A percentile compares a stretch with the other conserved stretches of the same genome.
Evolutionary conservation across 64 coral and sea anemone species (phyloP).

Genomic region (Dendronephthya gigantea): DNA sequence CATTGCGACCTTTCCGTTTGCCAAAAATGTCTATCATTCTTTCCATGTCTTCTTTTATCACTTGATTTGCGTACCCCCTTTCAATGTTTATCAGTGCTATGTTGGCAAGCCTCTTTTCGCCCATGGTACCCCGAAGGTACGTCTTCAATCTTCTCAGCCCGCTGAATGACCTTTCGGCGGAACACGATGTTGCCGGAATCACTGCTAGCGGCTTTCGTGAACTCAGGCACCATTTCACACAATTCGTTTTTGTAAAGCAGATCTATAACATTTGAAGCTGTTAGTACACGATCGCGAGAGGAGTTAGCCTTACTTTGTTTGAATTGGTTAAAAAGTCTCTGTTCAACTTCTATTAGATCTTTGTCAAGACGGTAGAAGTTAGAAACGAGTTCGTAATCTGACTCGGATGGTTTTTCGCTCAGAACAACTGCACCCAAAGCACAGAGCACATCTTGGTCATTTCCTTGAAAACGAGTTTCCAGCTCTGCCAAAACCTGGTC

Average conservation of each 20-base stretch:
- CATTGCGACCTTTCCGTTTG: no score
- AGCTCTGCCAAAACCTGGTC: no score
- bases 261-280: conserved; percentile 11
- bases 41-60: not conserved
- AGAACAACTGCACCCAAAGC: not conserved
- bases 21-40: no score
- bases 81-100: conserved; percentile 10
- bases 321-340: not conserved
- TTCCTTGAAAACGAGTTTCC: not conserved
- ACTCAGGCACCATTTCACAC: conserved; percentile 27
- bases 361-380: not conserved
- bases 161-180: conserved; percentile 29
- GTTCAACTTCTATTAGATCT: not conserved
- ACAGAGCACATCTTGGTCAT: not conserved
- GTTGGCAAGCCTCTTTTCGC: not conserved
- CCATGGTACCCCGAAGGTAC: conserved; percentile 17
- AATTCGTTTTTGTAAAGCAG: conserved; percentile 19
- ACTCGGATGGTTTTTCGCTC: not conserved
- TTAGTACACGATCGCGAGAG: not conserved
- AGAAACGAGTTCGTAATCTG: not conserved
- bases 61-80: conserved; percentile 13
- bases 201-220: conserved; percentile 29
- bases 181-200: conserved; percentile 38
- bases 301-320: not conserved
- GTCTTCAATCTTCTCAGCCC: conserved; percentile 31